Evolutionary conservation across 2,888 invertebrate species (phyloP).

Genomic region (Drosophila prolongata): DNA sequence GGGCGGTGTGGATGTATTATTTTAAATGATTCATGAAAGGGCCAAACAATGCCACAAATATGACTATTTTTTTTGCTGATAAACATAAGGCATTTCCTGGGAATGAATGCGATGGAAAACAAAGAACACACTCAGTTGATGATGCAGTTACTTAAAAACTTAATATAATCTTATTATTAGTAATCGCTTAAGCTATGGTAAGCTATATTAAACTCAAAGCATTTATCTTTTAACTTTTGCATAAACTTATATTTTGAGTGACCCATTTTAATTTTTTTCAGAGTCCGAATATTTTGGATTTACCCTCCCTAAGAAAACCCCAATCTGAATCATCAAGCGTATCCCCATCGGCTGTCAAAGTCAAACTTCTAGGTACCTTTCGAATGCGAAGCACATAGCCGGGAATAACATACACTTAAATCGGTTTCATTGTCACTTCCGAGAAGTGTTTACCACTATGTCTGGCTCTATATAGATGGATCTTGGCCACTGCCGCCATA

Average conservation of each 20-base stretch:
- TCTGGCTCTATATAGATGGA: slow-evolving; percentile 21
- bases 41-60: background rate
- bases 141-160: slow-evolving; percentile 1
- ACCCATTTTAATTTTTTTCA: background rate
- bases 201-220: background rate
- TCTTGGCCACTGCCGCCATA: slow-evolving; percentile 31
- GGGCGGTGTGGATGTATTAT: background rate
- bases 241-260: background rate
- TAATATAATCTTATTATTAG: slow-evolving; percentile 8
- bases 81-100: background rate
- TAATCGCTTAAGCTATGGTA: background rate
- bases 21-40: slow-evolving; percentile 3
- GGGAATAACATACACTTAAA: slow-evolving; percentile 63
- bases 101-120: slow-evolving; percentile 15
- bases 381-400: slow-evolving; percentile 61
- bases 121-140: slow-evolving; percentile 11
- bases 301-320: slow-evolving; percentile 4
- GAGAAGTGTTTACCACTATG: slow-evolving; percentile 57
- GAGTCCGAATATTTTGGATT: background rate
- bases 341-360: slow-evolving; percentile 11
- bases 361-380: slow-evolving; percentile 40
- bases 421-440: slow-evolving; percentile 63
- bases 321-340: slow-evolving; percentile 24
- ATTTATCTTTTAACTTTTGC: too few species aligned
- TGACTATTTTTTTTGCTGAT: slow-evolving; percentile 22